Base-by-base conservation (phyloP, 2,888 invertebrate genomes). In the Plagodis pulveraria region DNA sequence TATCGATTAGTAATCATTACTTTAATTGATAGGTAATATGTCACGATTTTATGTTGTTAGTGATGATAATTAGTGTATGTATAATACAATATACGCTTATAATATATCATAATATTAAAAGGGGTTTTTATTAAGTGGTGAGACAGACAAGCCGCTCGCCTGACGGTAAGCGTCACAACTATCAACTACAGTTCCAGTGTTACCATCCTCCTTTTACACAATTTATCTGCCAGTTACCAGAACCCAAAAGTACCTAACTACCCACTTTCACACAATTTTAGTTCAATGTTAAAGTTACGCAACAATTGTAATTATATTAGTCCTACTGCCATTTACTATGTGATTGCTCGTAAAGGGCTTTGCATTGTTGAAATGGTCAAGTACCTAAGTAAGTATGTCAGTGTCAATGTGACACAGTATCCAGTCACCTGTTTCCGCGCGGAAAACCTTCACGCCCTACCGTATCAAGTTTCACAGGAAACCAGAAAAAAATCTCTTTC, bases 381-480 rank as follows among this genome's bases (percentile, higher is more conserved):
- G 22, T 22, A 22, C 22, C 22, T 22, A 1, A 22, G 22, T 63
- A 71, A 72, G 65, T 77, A 71, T 75, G 78, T 74, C 76, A 79
- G 67, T 78, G 75, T 70, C 75, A 74, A 70, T 69, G 62, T 48
- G 58, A 53, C 55, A 53, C 63, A 52, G 52, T 12, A 46, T 40
- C 8, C 40, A 9, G 10, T 5, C 36, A 34, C 9, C 36, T 61
- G 64, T 75, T 83, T 84, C 83, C 82, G 78, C 63, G 32, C 77
- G 80, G 78, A 81, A 82, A 86, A 78, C 86, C 85, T 86, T 86
- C 79, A 58, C 63, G 48, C 58, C 58, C 57, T 65, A 54, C 78
- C 73, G 66, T 76, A 73, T 77, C 69, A 59, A 75, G 75, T 74
- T 77, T 70, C 72, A 62, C 75, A 75, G 79, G 75, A 74, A 76